Base-by-base conservation (phyloP, 2,888 invertebrate species). In the Automeris io region DNA sequence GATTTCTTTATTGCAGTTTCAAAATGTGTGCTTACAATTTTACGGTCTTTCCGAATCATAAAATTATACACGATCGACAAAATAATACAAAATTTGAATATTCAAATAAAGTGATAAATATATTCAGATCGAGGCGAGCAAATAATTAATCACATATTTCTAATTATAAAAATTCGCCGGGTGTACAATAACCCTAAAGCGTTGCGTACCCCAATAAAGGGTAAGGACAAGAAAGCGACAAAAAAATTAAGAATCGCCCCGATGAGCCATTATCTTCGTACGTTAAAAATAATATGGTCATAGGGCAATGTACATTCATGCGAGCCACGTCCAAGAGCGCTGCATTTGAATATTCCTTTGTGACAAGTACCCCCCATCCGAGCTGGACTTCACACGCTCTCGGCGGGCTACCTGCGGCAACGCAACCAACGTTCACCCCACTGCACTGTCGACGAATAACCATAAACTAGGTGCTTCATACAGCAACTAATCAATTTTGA, bases 271-370 rank as follows among this genome's bases (percentile, higher is more conserved):
- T 86, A 86, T 86, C 86, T 83, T 81, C 64, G 68, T 66, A 79
- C 76, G 80, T 76, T 85, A 83, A 79, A 86, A 86, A 86, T 85
- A 85, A 85, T 85, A 82, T 75, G 83, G 83, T 81, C 82, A 80
- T 85, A 80, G 85, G 81, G 86, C 78, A 79, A 73, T 76, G 79
- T 57, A 79, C 78, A 83, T 83, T 85, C 77, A 82, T 76, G 78
- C 75, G 72, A 70, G 79, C 71, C 72, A 61, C 77, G 86, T 85
- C 86, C 85, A 86, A 73, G 83, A 78, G 83, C 74, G 82, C 67
- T 75, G 82, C 66, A 82, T 82, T 81, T 79, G 81, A 86, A 86
- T 86, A 81, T 76, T 58, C 52, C 57, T 67, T 82, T 81, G 73
- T 78, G 56, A 43, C 40, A 49, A 21, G 50, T 46, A 47, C 61